These are phyloP conservation scores for Zaprionus ghesquierei DNA, from an alignment of 1,140 invertebrate genomes.

Conservation along the genomic window DNA sequence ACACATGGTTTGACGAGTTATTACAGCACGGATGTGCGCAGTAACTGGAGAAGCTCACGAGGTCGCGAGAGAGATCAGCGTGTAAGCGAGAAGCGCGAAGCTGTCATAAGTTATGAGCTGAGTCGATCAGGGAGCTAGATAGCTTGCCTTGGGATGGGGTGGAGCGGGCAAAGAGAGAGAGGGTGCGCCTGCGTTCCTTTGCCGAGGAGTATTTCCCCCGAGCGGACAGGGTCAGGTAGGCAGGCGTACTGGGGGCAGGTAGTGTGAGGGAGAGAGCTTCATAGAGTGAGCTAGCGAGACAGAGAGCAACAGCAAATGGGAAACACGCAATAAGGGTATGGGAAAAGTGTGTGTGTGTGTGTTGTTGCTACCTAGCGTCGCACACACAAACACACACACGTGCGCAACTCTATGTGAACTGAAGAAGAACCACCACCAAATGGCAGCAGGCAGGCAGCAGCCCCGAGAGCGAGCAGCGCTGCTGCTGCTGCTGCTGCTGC, in stretches of 20 bases:
- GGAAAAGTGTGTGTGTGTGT: conserved; percentile 48
- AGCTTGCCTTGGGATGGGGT: neutral
- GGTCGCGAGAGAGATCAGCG: conserved; percentile 8
- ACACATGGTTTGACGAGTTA: conserved; percentile 25
- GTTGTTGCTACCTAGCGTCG: conserved; percentile 63
- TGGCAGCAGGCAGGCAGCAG: conserved; percentile 26
- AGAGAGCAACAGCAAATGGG: conserved; percentile 54
- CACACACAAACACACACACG: conserved; percentile 49
- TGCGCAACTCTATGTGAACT: conserved; percentile 43
- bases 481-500: too few relatives aligned
- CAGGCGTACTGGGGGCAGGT: conserved; percentile 9
- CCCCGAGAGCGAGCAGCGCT: conserved; percentile 31
- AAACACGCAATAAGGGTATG: conserved; percentile 79
- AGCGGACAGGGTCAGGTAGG: conserved; percentile 24
- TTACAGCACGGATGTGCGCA: conserved; percentile 35
- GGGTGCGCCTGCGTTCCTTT: conserved; percentile 61
- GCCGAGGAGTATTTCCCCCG: conserved; percentile 8
- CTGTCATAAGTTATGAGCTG: conserved; percentile 70
- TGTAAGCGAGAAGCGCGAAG: conserved; percentile 35
- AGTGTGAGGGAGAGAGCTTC: conserved; percentile 8
- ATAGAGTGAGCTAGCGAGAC: neutral
- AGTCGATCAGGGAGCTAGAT: conserved; percentile 22
- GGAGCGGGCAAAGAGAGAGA: neutral
- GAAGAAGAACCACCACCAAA: conserved; percentile 79
- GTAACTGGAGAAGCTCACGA: conserved; percentile 56